Conservation (phyloP, 1,140 invertebrate species). For the Watersipora subatra region DNA sequence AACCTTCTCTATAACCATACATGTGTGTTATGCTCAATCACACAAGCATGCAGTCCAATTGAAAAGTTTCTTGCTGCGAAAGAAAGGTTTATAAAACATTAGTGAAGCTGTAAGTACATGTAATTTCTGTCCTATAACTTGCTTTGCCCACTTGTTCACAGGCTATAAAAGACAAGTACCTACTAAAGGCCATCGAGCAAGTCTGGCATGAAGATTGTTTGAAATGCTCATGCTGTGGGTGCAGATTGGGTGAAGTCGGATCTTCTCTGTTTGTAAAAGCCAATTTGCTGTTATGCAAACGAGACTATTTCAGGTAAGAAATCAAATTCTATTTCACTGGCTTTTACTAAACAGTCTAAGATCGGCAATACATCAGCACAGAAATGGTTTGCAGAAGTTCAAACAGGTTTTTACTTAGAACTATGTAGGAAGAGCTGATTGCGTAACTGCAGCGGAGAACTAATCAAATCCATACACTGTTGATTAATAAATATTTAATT, state of each 20-base stretch:
- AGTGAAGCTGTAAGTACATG: no score
- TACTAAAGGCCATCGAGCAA: slow-evolving; percentile 55
- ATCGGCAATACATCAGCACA: not conserved
- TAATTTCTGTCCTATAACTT: no score
- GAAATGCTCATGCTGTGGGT: slow-evolving; percentile 83
- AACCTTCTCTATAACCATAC: no score
- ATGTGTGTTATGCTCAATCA: no score
- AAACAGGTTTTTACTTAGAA: not conserved
- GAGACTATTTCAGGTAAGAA: slow-evolving; percentile 76
- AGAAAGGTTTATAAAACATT: no score
- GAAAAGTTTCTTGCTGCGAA: no score
- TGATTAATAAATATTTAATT: no score
- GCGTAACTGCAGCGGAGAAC: not conserved
- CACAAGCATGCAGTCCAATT: no score
- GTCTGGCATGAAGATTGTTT: slow-evolving; percentile 90
- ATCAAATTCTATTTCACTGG: not conserved
- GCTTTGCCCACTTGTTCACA: no score
- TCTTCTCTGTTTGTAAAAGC: slow-evolving; percentile 81
- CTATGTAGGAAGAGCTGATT: no score
- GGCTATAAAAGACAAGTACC: slow-evolving; percentile 40
- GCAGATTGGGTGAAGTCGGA: slow-evolving; percentile 76
- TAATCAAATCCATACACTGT: no score
- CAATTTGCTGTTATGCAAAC: slow-evolving; percentile 77
- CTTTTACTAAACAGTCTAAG: not conserved
- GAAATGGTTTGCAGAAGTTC: not conserved